These are phyloP conservation scores for Diabrotica virgifera DNA, from an alignment of 1,140 invertebrate genomes.

Conservation along the genomic window DNA sequence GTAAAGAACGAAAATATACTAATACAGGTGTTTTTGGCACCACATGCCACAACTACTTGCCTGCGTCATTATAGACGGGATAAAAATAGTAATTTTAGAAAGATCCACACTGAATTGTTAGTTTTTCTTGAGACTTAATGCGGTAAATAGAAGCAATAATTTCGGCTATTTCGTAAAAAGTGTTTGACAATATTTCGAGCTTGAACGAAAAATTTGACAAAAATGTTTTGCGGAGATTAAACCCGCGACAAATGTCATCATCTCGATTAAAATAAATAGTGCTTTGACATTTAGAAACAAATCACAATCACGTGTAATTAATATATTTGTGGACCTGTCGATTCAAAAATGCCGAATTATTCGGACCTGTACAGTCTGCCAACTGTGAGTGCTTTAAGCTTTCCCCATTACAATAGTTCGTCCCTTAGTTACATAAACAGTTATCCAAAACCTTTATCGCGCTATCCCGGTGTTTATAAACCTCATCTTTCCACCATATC, in stretches of 20 bases:
- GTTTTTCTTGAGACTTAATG: not conserved
- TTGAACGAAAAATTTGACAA: too few species aligned
- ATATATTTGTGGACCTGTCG: conserved; percentile 27
- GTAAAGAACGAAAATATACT: not conserved
- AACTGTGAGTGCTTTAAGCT: conserved; percentile 29
- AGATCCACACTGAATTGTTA: not conserved
- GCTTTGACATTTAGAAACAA: not conserved
- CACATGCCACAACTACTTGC: not conserved
- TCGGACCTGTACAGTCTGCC: conserved; percentile 54
- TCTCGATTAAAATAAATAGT: not conserved
- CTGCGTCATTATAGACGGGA: not conserved
- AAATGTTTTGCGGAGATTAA: too few species aligned
- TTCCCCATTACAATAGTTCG: not conserved
- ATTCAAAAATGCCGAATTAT: conserved; percentile 55
- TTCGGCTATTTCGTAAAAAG: not conserved
- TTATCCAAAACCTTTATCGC: conserved; percentile 12
- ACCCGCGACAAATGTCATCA: not conserved
- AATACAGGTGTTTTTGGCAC: conserved; percentile 2
- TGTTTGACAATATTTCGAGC: not conserved
- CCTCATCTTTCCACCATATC: conserved; percentile 71
- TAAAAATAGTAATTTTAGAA: conserved; percentile 17
- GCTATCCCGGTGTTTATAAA: conserved; percentile 53
- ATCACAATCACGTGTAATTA: not conserved
- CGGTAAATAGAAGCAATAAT: not conserved
- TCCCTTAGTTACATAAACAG: not conserved